Evolutionary conservation across 2,888 invertebrate genomes (phyloP), one percentile per base, ranked within the genome.

Genomic region (Timema podura): DNA sequence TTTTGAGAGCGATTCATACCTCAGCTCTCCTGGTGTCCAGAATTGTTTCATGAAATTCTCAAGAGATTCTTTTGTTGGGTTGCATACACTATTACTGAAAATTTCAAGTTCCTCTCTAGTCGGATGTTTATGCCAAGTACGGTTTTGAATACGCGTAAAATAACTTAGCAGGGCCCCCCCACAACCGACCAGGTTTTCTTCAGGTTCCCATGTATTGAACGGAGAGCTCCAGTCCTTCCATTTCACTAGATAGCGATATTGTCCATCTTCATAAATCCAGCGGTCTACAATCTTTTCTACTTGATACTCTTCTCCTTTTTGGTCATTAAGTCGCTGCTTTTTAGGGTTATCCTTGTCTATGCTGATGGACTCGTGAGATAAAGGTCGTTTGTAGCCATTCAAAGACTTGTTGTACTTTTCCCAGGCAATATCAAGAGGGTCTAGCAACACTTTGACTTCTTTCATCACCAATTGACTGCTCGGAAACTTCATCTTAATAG

Each of bases 181-280:
- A 75, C 92, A 92, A 75, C 91, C 88, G 10, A 83, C 81, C n/a
- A 97, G 82, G 81, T 96, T 89, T 48, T 85, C 83, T 54, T 87
- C 80, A 0, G 94, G 93, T 78, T 96, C 96, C 96, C 96, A 96
- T 0, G 95, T 93, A 77, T 93, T 94, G 74, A 85, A 82, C 65
- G 85, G 83, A 13, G 83, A 78, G 10, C 86, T 82, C 87, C 91
- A 96, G 64, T 90, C 89, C 78, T 90, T 87, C 97, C 97, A 97
- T 82, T 96, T 96, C 5, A 97, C 89, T 64, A 86, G 84, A 79
- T 92, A 95, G 71, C 73, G 83, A 77, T n/a, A 64, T 67, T 61
- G 70, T 67, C 67, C 73, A 65, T 86, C 79, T 6, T 81, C 70
- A 83, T 30, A 30, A 30, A 80, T 75, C 84, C 82, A 85, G 74